Evolutionary conservation across 2,888 invertebrate genomes (phyloP), one percentile per base, ranked within the genome.

Genomic region (Tetheella fluctuosa): DNA sequence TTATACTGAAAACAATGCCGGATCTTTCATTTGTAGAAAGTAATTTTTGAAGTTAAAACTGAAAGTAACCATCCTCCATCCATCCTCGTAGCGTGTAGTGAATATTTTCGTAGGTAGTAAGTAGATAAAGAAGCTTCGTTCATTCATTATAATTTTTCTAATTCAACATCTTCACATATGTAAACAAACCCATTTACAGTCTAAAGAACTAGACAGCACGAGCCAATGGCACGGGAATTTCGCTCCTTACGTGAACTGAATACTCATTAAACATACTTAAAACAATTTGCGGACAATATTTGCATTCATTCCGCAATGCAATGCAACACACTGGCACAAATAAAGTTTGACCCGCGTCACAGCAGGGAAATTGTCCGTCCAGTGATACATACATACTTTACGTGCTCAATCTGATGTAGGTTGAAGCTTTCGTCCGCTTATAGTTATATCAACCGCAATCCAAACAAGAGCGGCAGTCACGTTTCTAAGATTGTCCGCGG

Each of bases 401-500:
- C 87, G 85, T 85, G 85, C 84, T 79, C 80, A 76, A 79, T 78
- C 74, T 74, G 68, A 89, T 88, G 88, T 91, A 85, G 90, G 90
- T 83, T 86, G 83, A 77, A 81, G 90, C 90, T 91, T 91, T 91
- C 91, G 85, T 89, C 84, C 80, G 83, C 77, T 80, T 80, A 76
- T 76, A 81, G 81, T 77, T 77, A 81, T 83, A 83, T 77, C 79
- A 84, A 90, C 89, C 88, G 86, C 89, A 90, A 81, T 80, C 73
- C 84, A 89, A 91, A 89, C 85, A 90, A 88, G 84, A 88, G 74
- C 84, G 73, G 73, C 76, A 83, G 85, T 88, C 91, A 88, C 86
- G 88, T 89, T 85, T 85, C 80, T 79, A 70, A 84, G 84, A 85
- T 84, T 77, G 80, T 80, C 74, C 70, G 69, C 72, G 70, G 68